phyloP scores from a whole-genome alignment of 1,140 invertebrate species.

The Fopius arisanus region DNA sequence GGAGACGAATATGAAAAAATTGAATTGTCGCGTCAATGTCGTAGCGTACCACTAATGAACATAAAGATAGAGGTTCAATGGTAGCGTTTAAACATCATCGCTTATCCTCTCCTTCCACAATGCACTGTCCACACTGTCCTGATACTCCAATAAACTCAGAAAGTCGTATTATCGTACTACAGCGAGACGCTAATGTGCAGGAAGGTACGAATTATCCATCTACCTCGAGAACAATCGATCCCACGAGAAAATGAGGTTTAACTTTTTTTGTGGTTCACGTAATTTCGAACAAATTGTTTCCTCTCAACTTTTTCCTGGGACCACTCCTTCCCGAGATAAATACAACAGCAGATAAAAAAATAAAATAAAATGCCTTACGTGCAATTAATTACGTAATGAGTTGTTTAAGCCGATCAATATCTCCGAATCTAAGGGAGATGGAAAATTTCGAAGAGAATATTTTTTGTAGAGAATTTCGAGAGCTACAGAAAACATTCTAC shows the following conservation, averaged over 20 bases:
- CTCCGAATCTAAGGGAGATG: too few species aligned
- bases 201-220: constrained; percentile 46
- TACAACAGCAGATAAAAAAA: too few species aligned
- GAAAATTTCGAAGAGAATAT: background rate
- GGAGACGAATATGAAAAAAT: background rate
- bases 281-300: too few species aligned
- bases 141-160: constrained; percentile 40
- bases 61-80: constrained; percentile 74
- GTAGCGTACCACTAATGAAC: constrained; percentile 68
- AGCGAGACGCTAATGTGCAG: constrained; percentile 65
- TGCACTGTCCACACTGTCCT: constrained; percentile 64
- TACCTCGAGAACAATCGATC: background rate
- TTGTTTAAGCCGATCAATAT: too few species aligned
- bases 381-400: background rate
- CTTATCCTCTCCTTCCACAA: constrained; percentile 61
- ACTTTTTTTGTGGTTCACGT: too few species aligned
- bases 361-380: too few species aligned
- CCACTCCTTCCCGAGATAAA: too few species aligned
- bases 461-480: too few species aligned
- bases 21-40: constrained; percentile 48
- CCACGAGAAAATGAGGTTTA: too few species aligned
- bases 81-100: constrained; percentile 66
- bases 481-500: constrained; percentile 2
- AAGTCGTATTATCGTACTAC: constrained; percentile 49
- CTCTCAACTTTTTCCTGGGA: too few species aligned